phyloP scores from a whole-genome alignment of 2,797 vertebrate species.

The Scolopax bukidnonensis region DNA sequence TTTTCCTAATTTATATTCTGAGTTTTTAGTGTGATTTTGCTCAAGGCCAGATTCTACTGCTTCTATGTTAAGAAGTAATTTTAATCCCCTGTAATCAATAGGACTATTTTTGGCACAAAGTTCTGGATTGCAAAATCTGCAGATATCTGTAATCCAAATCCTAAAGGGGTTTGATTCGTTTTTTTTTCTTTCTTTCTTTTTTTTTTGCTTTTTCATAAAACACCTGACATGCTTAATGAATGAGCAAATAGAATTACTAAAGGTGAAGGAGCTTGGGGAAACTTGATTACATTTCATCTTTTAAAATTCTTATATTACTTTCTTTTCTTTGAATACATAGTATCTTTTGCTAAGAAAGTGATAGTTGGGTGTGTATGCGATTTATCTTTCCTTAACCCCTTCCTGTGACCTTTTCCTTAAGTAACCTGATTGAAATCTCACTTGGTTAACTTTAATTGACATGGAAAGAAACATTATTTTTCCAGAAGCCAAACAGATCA shows the following conservation, averaged over 20 bases:
- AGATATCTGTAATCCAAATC: not conserved
- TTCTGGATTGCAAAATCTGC: slow-evolving; percentile 9
- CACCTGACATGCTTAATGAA: not conserved
- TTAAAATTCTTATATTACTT: not conserved
- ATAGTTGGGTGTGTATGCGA: not conserved
- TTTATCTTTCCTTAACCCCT: slow-evolving; percentile 31
- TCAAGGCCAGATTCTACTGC: slow-evolving; percentile 22
- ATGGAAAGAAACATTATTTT: slow-evolving; percentile 59
- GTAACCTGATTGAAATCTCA: slow-evolving; percentile 35
- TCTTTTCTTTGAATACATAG: not conserved
- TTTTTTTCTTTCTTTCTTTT: not conserved
- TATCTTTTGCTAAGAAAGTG: not conserved
- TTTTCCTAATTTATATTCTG: slow-evolving; percentile 15
- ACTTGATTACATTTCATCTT: not conserved
- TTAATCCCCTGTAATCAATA: slow-evolving; percentile 48
- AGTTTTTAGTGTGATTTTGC: slow-evolving; percentile 9
- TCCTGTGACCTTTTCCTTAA: slow-evolving; percentile 48
- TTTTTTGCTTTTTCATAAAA: not conserved
- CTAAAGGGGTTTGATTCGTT: not conserved
- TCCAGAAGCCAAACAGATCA: slow-evolving; percentile 9
- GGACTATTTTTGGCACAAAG: not conserved
- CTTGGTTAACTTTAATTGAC: slow-evolving; percentile 66
- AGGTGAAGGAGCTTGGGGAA: not conserved
- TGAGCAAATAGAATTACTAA: not conserved
- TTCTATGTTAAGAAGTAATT: slow-evolving; percentile 26